These are phyloP conservation scores for Engraulis encrasicolus DNA, from an alignment of 2,113 vertebrate species.

Conservation along the genomic window DNA sequence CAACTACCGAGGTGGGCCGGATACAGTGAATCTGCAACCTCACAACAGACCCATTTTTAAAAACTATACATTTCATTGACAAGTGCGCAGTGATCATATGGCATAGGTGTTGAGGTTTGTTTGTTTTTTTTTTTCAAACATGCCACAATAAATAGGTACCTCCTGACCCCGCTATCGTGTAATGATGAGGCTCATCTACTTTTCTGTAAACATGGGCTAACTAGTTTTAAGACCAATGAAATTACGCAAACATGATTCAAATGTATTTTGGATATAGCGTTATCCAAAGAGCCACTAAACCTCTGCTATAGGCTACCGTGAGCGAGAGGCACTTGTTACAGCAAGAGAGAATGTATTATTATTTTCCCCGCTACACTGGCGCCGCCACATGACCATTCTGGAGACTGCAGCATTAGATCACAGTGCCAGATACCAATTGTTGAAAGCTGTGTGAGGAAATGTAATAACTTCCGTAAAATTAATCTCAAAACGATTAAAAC, in stretches of 20 bases:
- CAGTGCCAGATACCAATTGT: not conserved
- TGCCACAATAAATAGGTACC: not conserved
- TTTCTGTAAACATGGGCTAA: not conserved
- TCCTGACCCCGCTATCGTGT: not conserved
- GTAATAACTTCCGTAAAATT: no score
- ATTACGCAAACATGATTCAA: not conserved
- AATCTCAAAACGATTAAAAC: no score
- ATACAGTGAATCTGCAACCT: not conserved
- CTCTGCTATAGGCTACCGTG: not conserved
- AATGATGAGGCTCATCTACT: not conserved
- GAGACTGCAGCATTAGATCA: not conserved
- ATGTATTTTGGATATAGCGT: not conserved
- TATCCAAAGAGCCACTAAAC: not conserved
- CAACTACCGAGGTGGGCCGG: not conserved
- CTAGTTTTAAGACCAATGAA: not conserved
- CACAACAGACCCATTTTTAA: no score
- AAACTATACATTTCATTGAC: no score
- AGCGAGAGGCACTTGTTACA: not conserved
- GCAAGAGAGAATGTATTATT: not conserved
- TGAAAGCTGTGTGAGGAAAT: not conserved
- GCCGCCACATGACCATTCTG: constrained; percentile 4
- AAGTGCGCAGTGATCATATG: no score
- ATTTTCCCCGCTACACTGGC: constrained; percentile 6
- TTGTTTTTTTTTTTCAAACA: no score
- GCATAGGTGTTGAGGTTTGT: no score